These are phyloP conservation scores for Syngnathus rostellatus DNA, from an alignment of 2,797 vertebrate genomes.

Conservation along the genomic window DNA sequence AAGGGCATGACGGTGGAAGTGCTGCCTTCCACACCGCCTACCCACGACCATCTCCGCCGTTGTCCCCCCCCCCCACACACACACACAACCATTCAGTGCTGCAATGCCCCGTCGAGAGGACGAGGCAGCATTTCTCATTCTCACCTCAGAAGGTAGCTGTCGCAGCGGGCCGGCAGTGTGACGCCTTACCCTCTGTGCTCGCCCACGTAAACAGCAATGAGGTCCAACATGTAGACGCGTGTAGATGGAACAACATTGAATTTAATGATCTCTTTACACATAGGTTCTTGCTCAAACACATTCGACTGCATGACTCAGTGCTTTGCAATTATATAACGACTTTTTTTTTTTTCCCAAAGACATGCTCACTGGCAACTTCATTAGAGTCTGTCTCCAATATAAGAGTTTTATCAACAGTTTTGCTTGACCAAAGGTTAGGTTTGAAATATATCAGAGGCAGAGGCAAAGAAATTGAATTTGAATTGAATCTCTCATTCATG, in stretches of 20 bases:
- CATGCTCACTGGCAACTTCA: background rate
- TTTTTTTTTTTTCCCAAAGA: background rate
- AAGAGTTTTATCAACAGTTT: background rate
- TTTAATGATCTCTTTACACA: background rate
- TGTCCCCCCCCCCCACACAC: conserved; percentile 19
- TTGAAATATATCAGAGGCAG: too few species aligned
- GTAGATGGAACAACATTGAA: background rate
- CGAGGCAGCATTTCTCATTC: conserved; percentile 48
- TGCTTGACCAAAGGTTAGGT: background rate
- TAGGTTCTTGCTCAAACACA: background rate
- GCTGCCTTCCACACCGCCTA: conserved; percentile 45
- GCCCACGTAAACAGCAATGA: background rate
- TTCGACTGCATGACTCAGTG: background rate
- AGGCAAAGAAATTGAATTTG: conserved; percentile 8
- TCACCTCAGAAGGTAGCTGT: conserved; percentile 58
- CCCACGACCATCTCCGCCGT: conserved; percentile 39
- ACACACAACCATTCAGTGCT: conserved; percentile 21
- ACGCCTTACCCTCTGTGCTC: conserved; percentile 32
- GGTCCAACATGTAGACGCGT: background rate
- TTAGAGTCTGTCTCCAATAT: background rate
- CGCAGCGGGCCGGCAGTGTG: conserved; percentile 29
- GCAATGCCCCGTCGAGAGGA: conserved; percentile 38
- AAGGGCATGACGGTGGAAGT: conserved; percentile 33
- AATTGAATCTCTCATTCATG: conserved; percentile 4
- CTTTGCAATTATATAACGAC: conserved; percentile 3